Conservation (phyloP, 2,888 invertebrate species). For the Oeneis ivallda region DNA sequence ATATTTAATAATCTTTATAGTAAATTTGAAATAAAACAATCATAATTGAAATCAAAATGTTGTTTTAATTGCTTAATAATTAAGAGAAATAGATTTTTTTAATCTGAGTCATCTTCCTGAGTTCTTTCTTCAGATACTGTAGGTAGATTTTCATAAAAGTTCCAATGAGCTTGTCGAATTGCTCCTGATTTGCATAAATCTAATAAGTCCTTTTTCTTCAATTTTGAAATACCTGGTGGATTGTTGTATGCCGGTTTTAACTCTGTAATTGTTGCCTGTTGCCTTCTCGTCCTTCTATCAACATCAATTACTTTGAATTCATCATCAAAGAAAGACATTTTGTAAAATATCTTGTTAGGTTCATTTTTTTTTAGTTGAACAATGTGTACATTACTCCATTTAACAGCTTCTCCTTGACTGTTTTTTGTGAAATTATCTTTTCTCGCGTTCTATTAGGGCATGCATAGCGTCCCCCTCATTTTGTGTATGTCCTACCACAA, state of each 20-base stretch:
- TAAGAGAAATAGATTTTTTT: constrained; percentile 1
- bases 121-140: constrained; percentile 5
- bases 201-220: constrained; percentile 7
- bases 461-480: too few relatives aligned
- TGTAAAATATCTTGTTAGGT: constrained; percentile 5
- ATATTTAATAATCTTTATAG: constrained; percentile 5
- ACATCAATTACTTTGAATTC: constrained; percentile 7
- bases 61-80: constrained; percentile 1
- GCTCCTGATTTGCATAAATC: constrained; percentile 5
- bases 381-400: not conserved
- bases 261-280: constrained; percentile 2
- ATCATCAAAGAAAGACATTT: constrained; percentile 7
- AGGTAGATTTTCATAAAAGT: constrained; percentile 5
- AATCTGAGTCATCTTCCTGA: constrained; percentile 7
- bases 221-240: constrained; percentile 7
- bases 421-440: constrained; percentile 6
- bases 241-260: constrained; percentile 4
- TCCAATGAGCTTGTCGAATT: constrained; percentile 3
- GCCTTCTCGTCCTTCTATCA: constrained; percentile 7
- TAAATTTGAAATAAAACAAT: constrained; percentile 3
- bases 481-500: constrained; percentile 5
- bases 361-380: constrained; percentile 4
- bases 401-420: constrained; percentile 7
- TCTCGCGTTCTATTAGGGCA: too few relatives aligned
- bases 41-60: constrained; percentile 4